A percentile compares a stretch with the other conserved stretches of the same genome.
Conservation (phyloP, 2,113 vertebrate species). For the Dicrurus megarhynchus region DNA sequence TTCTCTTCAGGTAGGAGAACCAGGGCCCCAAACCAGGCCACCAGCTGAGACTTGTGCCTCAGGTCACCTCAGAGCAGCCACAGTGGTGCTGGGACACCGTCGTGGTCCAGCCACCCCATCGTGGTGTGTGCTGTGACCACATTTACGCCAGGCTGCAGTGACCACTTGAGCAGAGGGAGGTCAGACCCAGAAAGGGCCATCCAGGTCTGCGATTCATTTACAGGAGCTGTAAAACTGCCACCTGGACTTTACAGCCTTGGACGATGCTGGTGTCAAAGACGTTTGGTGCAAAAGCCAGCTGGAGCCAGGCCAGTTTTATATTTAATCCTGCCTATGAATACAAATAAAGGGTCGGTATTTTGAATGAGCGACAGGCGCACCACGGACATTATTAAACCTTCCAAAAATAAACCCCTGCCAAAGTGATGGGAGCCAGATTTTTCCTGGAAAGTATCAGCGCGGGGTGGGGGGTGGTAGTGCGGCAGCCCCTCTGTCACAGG, state of each 20-base stretch:
- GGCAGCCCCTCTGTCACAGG: neutral
- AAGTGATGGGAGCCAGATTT: conserved; percentile 37
- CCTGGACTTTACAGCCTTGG: neutral
- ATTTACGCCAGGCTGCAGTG: neutral
- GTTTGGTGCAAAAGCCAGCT: conserved; percentile 19
- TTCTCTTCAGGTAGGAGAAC: neutral
- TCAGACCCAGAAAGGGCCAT: neutral
- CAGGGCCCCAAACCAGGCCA: neutral
- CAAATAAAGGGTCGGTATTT: conserved; percentile 60
- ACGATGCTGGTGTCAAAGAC: conserved; percentile 11
- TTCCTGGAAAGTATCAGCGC: conserved; percentile 6
- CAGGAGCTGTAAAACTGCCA: conserved; percentile 6
- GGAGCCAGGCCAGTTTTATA: conserved; percentile 57
- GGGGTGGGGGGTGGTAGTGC: neutral
- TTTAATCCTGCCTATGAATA: conserved; percentile 62
- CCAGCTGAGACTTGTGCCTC: neutral
- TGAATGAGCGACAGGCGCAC: neutral
- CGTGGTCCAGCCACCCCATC: rapidly evolving
- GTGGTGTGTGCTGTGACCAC: rapidly evolving
- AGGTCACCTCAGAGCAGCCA: neutral
- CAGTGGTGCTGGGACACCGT: rapidly evolving
- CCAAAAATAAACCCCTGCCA: conserved; percentile 64
- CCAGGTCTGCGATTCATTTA: neutral
- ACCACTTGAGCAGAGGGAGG: neutral
- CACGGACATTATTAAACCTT: conserved; percentile 50